phyloP scores from a whole-genome alignment of 2,888 invertebrate species.

The Acleris holmiana region DNA sequence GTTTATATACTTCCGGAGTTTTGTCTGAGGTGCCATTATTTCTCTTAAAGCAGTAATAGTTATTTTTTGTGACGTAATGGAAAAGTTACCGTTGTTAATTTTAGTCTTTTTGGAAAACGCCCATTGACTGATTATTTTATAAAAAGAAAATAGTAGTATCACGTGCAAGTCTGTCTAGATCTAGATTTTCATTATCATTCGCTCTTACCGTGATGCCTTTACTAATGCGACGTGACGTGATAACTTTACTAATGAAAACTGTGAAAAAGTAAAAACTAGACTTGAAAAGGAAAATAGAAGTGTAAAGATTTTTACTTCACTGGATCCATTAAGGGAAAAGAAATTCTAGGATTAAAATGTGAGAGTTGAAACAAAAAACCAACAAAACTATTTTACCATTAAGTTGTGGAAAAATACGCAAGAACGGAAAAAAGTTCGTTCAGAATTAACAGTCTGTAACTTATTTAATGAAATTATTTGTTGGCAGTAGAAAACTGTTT shows the following conservation, averaged over 20 bases:
- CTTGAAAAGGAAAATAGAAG: slow-evolving; percentile 7
- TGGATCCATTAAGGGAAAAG: slow-evolving; percentile 23
- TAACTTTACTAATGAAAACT: neutral
- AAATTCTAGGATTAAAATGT: slow-evolving; percentile 27
- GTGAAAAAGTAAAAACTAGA: slow-evolving; percentile 5
- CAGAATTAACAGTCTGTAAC: slow-evolving; percentile 4
- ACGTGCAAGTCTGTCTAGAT: too few species aligned
- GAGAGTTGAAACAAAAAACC: slow-evolving; percentile 12
- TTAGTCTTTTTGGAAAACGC: too few species aligned
- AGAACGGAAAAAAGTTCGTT: slow-evolving; percentile 10
- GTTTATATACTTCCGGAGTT: too few species aligned
- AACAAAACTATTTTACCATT: slow-evolving; percentile 20
- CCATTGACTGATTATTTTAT: too few species aligned
- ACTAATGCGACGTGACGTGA: neutral
- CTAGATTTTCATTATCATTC: too few species aligned
- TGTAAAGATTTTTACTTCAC: slow-evolving; percentile 20
- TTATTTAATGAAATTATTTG: slow-evolving; percentile 30
- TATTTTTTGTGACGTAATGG: too few species aligned
- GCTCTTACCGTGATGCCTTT: neutral
- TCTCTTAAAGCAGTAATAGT: too few species aligned
- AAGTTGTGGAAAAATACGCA: slow-evolving; percentile 1
- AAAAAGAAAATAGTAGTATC: too few species aligned
- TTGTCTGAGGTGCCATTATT: too few species aligned
- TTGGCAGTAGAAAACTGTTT: neutral
- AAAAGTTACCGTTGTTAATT: too few species aligned